These are phyloP conservation scores for Eumeta japonica DNA, from an alignment of 1,140 invertebrate species.

Conservation along the genomic window DNA sequence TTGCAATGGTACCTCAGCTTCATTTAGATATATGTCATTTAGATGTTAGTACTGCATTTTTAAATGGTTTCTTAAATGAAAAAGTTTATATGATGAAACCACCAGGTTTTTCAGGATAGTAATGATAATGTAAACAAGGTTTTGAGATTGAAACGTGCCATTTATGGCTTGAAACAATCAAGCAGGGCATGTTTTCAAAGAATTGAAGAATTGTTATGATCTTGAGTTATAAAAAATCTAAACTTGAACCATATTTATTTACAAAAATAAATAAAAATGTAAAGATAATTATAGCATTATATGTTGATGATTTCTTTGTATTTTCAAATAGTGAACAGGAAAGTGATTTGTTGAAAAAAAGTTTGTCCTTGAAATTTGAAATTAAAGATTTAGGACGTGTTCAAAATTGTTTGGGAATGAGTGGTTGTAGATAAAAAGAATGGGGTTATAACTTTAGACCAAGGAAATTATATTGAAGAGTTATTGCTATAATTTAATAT, in stretches of 20 bases:
- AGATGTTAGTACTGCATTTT: too few relatives aligned
- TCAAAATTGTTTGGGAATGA: too few relatives aligned
- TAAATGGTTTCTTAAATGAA: too few relatives aligned
- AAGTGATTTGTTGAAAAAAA: slow-evolving; percentile 5
- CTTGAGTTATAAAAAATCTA: slow-evolving; percentile 9
- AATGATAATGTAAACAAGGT: not conserved
- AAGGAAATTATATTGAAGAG: not conserved
- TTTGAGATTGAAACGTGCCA: too few relatives aligned
- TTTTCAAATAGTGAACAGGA: slow-evolving; percentile 8
- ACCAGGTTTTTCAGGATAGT: too few relatives aligned
- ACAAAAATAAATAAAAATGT: slow-evolving; percentile 11
- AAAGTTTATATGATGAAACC: too few relatives aligned
- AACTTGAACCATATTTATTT: slow-evolving; percentile 11
- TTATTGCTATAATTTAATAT: slow-evolving; percentile 1
- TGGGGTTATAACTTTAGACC: too few relatives aligned
- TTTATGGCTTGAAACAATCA: too few relatives aligned
- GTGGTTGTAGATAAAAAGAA: too few relatives aligned
- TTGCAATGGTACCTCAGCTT: slow-evolving; percentile 12
- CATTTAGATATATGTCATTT: too few relatives aligned
- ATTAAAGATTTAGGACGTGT: too few relatives aligned
- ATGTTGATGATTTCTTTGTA: too few relatives aligned
- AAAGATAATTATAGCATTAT: slow-evolving; percentile 11
- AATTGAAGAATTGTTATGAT: slow-evolving; percentile 10
- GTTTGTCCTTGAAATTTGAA: slow-evolving; percentile 6
- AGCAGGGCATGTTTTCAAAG: slow-evolving; percentile 12